A percentile compares a stretch with the other conserved stretches of the same genome.
Conservation (phyloP, 2,113 vertebrate genomes). For the Pterocles orientalis region DNA sequence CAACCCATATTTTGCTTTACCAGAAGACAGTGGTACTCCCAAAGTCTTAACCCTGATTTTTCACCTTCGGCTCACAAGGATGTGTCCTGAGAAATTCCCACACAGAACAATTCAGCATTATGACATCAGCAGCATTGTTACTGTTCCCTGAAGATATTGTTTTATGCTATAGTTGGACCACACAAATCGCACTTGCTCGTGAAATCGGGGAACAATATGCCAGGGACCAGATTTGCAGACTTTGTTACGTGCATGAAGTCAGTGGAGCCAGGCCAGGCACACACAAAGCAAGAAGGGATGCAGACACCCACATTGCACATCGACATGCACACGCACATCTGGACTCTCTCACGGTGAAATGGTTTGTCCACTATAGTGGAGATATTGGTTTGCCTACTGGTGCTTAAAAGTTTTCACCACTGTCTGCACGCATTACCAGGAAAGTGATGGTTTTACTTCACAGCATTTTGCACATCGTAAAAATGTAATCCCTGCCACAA, state of each 20-base stretch:
- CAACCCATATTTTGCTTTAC: neutral
- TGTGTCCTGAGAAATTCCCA: neutral
- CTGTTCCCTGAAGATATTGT: neutral
- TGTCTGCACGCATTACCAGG: neutral
- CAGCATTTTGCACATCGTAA: neutral
- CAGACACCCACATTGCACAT: neutral
- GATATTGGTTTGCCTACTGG: neutral
- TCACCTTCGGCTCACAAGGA: neutral
- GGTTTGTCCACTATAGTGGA: neutral
- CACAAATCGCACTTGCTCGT: neutral
- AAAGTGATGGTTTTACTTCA: neutral
- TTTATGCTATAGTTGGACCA: neutral
- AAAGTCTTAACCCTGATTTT: neutral
- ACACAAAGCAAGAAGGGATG: neutral
- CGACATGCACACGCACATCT: neutral
- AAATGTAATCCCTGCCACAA: neutral
- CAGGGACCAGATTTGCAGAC: neutral
- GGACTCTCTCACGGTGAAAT: neutral
- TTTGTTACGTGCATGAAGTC: neutral
- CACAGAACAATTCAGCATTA: fast-evolving
- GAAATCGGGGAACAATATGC: neutral
- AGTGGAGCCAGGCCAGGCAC: neutral
- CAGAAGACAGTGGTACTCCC: neutral
- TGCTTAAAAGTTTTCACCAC: neutral
- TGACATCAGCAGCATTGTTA: neutral